Evolutionary conservation across 2,113 vertebrate genomes (phyloP).

Genomic region (Gavialis gangeticus): DNA sequence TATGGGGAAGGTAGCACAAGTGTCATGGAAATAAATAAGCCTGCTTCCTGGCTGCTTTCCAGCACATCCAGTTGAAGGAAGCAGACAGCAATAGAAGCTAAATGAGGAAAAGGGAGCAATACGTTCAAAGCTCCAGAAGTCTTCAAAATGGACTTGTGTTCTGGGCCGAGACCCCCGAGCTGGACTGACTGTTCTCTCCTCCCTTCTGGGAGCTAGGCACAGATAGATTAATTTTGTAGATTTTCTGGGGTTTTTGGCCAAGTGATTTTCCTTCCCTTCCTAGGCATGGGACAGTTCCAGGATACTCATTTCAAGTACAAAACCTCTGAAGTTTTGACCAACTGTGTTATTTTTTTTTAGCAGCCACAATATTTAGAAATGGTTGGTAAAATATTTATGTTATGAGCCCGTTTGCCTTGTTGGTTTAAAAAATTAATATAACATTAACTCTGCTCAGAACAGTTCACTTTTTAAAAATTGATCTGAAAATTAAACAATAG

Average conservation of each 20-base stretch:
- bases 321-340: constrained; percentile 21
- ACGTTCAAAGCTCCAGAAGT: background rate
- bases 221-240: background rate
- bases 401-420: constrained; percentile 56
- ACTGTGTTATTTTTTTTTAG: constrained; percentile 20
- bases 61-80: background rate
- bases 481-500: constrained; percentile 68
- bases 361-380: constrained; percentile 69
- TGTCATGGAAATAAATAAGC: background rate
- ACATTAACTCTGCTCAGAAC: constrained; percentile 50
- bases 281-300: background rate
- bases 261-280: background rate
- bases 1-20: background rate
- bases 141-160: background rate
- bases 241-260: background rate
- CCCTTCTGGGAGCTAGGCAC: background rate
- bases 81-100: background rate
- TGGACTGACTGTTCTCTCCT: background rate
- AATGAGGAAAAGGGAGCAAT: background rate
- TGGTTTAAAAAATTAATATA: constrained; percentile 71
- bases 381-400: constrained; percentile 74
- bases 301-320: rapidly evolving
- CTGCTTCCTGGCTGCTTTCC: background rate
- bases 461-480: constrained; percentile 47
- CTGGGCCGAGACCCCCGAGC: background rate